These are phyloP conservation scores for Platyura marginata DNA, from an alignment of 1,140 invertebrate genomes.

Conservation along the genomic window DNA sequence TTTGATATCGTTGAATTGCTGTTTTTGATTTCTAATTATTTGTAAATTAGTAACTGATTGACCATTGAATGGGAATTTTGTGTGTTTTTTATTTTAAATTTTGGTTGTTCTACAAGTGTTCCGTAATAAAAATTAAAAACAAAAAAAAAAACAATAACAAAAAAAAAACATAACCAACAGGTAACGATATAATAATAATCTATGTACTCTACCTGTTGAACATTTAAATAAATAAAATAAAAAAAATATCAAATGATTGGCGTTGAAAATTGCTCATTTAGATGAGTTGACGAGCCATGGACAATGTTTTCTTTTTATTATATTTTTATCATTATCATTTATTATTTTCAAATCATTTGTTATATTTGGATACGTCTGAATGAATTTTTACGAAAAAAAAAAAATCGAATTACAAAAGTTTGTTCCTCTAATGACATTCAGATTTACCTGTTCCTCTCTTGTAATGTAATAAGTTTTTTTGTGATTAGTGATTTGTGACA, in stretches of 20 bases:
- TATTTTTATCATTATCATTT: background rate
- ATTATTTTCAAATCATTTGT: conserved; percentile 1
- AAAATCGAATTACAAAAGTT: background rate
- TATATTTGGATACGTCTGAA: conserved; percentile 2
- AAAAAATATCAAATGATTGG: conserved; percentile 1
- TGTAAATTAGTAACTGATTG: too few relatives aligned
- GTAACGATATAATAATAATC: too few relatives aligned
- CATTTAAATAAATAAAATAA: background rate
- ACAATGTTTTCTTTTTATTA: conserved; percentile 1
- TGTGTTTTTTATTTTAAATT: too few relatives aligned
- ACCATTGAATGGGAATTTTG: too few relatives aligned
- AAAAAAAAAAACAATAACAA: too few relatives aligned
- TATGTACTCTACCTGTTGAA: too few relatives aligned
- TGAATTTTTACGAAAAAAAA: conserved; percentile 1
- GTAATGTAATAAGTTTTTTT: background rate
- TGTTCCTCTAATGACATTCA: background rate
- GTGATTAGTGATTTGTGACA: background rate
- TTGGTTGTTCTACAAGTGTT: too few relatives aligned
- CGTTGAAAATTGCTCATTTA: conserved; percentile 2
- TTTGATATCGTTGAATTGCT: too few relatives aligned
- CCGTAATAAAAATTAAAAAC: too few relatives aligned
- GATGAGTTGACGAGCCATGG: conserved; percentile 1
- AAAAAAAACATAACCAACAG: too few relatives aligned
- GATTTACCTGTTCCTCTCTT: background rate
- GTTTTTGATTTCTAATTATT: too few relatives aligned